Base-by-base conservation (phyloP, 2,888 invertebrate species). In the Sipha maydis region DNA sequence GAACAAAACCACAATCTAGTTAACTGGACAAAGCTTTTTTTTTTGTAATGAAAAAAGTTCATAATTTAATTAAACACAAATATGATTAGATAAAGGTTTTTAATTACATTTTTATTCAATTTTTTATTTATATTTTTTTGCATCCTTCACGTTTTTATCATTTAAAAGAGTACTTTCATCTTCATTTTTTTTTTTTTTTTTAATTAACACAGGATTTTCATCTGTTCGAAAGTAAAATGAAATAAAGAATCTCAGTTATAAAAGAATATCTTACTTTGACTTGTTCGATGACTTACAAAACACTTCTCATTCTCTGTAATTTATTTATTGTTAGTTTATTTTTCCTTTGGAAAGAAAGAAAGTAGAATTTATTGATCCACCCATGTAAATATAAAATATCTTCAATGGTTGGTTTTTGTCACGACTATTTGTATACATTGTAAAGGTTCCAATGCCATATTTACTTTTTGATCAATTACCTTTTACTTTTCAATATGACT, bases 71-170 rank as follows among this genome's bases (percentile, higher is more conserved):
- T 75, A 88, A 88, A 80, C 75, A 75, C n/a, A 73, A 86, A 79
- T 86, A 86, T 86, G 86, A 82, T 75, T 82, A 75, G 80, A 82
- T 82, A 82, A 82, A 82, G 61, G 75, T 73, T 88, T 82, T 88
- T 88, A 88, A 88, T 88, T 88, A 88, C 61, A 75, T 82, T 88
- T 80, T 82, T 38, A 79, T 86, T 82, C 28, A 28, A 85, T 17
- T 38, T 76, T 48, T n/a, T n/a, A n/a, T n/a, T n/a, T n/a, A n/a
- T n/a, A 79, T 78, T 78, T 78, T 48, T 78, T 78, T 3, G n/a
- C 73, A 28, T 79, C 54, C 56, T 31, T 41, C 67, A 77, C 69
- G 19, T 86, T 80, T 85, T 79, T 78, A 69, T 79, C 54, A 78
- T 79, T 85, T 80, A 61, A 71, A 41, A 34, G 54, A 79, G 77